These are phyloP conservation scores for Seira ritae DNA, from an alignment of 2,888 invertebrate genomes.

Conservation along the genomic window DNA sequence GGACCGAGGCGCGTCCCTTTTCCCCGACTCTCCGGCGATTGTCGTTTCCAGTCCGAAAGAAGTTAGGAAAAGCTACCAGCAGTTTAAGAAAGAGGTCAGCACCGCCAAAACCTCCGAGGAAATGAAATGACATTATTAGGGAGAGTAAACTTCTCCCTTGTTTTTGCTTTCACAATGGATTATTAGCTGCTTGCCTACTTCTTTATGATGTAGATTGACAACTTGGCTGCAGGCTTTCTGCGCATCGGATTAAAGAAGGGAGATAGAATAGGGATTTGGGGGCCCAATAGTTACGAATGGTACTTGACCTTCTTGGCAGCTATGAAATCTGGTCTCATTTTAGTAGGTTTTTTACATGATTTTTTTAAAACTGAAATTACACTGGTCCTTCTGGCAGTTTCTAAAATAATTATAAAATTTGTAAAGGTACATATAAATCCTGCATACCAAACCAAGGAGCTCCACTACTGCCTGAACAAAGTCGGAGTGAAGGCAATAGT, in stretches of 20 bases:
- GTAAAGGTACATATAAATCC: slow-evolving; percentile 86
- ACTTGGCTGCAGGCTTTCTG: slow-evolving; percentile 84
- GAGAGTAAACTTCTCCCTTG: no score
- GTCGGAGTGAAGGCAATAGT: slow-evolving; percentile 83
- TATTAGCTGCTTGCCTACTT: neutral
- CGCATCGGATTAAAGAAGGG: slow-evolving; percentile 83
- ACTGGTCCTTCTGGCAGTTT: no score
- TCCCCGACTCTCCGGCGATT: slow-evolving; percentile 79
- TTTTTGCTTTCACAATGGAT: neutral
- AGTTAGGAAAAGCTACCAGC: slow-evolving; percentile 78
- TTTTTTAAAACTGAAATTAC: no score
- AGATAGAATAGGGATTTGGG: slow-evolving; percentile 87
- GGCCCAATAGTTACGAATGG: slow-evolving; percentile 88
- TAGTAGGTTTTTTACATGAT: no score
- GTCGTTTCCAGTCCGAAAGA: slow-evolving; percentile 79
- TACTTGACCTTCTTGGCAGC: slow-evolving; percentile 83
- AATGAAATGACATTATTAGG: no score
- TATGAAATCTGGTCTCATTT: slow-evolving; percentile 83
- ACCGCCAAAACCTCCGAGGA: neutral
- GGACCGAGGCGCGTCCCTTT: slow-evolving; percentile 78
- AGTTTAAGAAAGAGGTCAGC: slow-evolving; percentile 77
- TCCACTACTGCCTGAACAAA: slow-evolving; percentile 84
- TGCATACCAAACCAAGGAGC: slow-evolving; percentile 82
- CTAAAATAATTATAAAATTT: no score
- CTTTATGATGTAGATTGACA: slow-evolving; percentile 79